Evolutionary conservation across 2,113 vertebrate genomes (phyloP).

Genomic region (Athene noctua): DNA sequence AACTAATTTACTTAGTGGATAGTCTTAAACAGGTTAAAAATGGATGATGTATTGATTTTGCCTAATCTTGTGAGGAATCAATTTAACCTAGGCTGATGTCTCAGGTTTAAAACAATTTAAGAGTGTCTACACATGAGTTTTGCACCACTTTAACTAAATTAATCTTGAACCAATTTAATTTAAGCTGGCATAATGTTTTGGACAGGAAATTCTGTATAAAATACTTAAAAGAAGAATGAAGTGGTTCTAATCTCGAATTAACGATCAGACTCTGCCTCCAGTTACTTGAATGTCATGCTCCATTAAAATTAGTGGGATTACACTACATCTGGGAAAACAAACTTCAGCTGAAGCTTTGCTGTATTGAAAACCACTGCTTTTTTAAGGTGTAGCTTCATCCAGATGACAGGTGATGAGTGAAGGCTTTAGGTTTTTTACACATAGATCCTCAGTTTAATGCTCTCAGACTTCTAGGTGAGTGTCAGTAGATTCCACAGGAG

Average conservation of each 20-base stretch:
- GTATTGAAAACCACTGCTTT: not conserved
- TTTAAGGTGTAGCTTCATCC: not conserved
- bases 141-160: not conserved
- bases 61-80: slow-evolving; percentile 11
- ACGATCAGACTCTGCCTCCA: not conserved
- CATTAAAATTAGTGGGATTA: not conserved
- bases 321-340: not conserved
- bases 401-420: not conserved
- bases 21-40: slow-evolving; percentile 33
- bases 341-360: not conserved
- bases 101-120: slow-evolving; percentile 26
- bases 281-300: not conserved
- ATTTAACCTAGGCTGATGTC: not conserved
- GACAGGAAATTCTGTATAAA: slow-evolving; percentile 6
- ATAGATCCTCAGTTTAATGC: not conserved
- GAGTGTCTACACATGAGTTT: not conserved
- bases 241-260: not conserved
- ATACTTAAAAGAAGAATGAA: slow-evolving; percentile 15
- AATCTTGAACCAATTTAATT: slow-evolving; percentile 17
- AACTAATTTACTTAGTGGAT: slow-evolving; percentile 14
- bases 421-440: not conserved
- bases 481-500: not conserved
- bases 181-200: not conserved
- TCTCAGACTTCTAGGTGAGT: not conserved
- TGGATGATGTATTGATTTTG: slow-evolving; percentile 37